A percentile compares a stretch with the other conserved stretches of the same genome.
phyloP scores from a whole-genome alignment of 1,140 invertebrate genomes.

The Arion vulgaris region DNA sequence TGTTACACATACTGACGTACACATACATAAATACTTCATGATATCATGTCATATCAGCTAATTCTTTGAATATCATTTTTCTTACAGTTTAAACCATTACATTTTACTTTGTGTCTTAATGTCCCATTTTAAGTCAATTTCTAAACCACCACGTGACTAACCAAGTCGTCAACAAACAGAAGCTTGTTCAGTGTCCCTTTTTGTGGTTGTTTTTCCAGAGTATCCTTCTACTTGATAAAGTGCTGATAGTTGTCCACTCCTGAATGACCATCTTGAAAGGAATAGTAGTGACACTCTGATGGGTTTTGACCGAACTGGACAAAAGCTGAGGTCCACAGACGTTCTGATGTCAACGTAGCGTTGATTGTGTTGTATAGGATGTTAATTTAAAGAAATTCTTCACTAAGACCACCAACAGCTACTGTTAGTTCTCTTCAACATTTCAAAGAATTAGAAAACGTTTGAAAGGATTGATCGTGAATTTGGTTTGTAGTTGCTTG shows the following conservation, averaged over 20 bases:
- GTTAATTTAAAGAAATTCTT: background rate
- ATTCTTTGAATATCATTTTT: too few relatives aligned
- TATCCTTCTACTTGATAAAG: background rate
- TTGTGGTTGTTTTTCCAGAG: background rate
- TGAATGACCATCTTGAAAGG: background rate
- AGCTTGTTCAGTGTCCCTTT: background rate
- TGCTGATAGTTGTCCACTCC: background rate
- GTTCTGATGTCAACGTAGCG: background rate
- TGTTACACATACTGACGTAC: too few relatives aligned
- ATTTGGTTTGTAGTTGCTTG: background rate
- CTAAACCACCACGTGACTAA: too few relatives aligned
- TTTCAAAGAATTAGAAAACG: background rate
- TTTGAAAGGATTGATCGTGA: background rate
- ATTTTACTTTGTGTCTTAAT: too few relatives aligned
- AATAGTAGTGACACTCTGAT: background rate
- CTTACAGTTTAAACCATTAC: too few relatives aligned
- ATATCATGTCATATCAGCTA: too few relatives aligned
- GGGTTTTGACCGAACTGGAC: background rate
- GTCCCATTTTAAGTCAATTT: too few relatives aligned
- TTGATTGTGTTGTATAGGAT: background rate
- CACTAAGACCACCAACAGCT: background rate
- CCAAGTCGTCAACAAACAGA: background rate
- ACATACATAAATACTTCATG: too few relatives aligned
- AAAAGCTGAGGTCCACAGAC: background rate
- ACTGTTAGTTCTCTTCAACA: background rate